Percentiles rank a stretch among this genome's conserved stretches.
Conservation (phyloP, 2,797 vertebrate species). For the Spea hammondii region DNA sequence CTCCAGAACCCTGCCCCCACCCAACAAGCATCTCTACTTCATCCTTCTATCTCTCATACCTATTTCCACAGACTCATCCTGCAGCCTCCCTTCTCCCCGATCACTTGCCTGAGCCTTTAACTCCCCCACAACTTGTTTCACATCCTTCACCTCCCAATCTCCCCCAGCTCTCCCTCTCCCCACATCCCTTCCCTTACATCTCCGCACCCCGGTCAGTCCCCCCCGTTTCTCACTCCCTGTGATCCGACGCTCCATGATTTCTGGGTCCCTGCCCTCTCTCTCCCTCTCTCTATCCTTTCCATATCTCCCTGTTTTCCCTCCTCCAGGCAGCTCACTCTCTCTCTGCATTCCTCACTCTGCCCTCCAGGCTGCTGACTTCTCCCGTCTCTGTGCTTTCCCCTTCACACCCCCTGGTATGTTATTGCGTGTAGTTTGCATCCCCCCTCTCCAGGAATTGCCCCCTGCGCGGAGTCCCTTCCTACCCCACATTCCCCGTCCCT, state of each 20-base stretch:
- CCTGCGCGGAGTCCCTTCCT: neutral
- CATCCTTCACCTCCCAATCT: no score
- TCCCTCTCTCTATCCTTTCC: no score
- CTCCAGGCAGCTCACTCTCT: neutral
- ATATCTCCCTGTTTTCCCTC: neutral
- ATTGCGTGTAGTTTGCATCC: no score
- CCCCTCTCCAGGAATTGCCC: neutral
- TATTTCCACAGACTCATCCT: no score
- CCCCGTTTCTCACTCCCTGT: neutral
- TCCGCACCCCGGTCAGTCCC: neutral
- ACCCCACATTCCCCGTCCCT: neutral
- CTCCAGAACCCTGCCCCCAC: neutral
- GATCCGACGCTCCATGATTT: no score
- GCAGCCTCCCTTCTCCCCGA: no score
- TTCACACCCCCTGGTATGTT: neutral
- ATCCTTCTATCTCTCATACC: no score
- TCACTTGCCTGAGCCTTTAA: no score
- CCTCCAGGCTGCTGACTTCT: neutral
- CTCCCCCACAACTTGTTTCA: neutral
- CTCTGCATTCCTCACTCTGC: neutral
- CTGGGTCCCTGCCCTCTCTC: no score
- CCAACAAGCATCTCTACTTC: no score
- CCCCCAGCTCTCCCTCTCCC: no score
- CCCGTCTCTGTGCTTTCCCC: neutral
- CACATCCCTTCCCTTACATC: neutral